Percentiles rank a stretch among this genome's conserved stretches.
phyloP scores from a whole-genome alignment of 2,113 vertebrate species.

The Callaeas wilsoni region DNA sequence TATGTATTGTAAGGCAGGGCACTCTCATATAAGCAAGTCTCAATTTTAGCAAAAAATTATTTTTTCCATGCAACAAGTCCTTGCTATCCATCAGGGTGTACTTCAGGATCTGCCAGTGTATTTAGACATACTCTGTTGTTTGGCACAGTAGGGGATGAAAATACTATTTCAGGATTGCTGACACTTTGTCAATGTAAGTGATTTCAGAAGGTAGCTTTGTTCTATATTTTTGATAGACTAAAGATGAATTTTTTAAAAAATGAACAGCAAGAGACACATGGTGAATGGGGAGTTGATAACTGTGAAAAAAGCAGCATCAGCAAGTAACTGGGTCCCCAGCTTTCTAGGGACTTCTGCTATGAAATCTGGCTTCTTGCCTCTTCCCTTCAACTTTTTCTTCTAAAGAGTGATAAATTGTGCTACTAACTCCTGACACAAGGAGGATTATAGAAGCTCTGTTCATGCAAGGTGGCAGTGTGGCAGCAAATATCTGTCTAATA shows the following conservation, averaged over 20 bases:
- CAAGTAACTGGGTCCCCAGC: neutral
- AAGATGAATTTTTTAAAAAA: neutral
- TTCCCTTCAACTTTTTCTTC: neutral
- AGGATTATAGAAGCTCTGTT: neutral
- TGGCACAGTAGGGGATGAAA: neutral
- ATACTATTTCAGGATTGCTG: constrained; percentile 24
- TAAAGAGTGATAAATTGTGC: neutral
- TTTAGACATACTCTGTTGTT: neutral
- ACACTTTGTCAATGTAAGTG: constrained; percentile 39
- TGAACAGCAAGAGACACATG: neutral
- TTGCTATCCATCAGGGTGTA: neutral
- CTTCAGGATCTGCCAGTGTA: neutral
- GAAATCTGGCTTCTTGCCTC: neutral
- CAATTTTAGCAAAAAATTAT: neutral
- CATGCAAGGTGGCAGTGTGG: neutral
- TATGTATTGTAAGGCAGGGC: neutral
- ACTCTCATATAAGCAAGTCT: neutral
- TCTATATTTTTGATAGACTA: neutral
- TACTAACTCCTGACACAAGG: neutral
- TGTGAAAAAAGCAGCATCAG: neutral
- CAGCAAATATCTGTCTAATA: neutral
- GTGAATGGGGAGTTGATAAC: neutral
- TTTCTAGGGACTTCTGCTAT: neutral
- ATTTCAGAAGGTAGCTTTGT: constrained; percentile 22
- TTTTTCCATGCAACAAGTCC: neutral